Base-by-base conservation (phyloP, 1,140 invertebrate genomes). In the Apis cerana region DNA sequence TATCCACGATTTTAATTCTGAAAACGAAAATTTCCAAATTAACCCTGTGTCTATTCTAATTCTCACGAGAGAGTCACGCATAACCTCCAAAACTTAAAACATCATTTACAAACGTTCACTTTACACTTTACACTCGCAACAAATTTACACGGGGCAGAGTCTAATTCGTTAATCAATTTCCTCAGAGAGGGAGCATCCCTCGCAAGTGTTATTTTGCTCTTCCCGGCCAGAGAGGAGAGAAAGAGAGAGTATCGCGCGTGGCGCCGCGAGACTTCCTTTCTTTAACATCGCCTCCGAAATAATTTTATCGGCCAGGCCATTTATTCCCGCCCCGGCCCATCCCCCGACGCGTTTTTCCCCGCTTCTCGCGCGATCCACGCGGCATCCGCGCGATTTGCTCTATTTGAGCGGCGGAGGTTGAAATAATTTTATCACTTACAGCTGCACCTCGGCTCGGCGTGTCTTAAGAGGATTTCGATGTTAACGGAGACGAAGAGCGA, bases 381-480 rank as follows among this genome's bases (percentile, higher is more conserved):
- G 23, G 23, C 15, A 4, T 0, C 17, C n/a, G 9, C 8, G 23
- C 50, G 83, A 71, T 87, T 88, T 88, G 74, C 75, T 88, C 87
- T 88, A 80, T 87, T 88, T 88, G 69, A 84, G 75, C 76, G 48
- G 75, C 76, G 48, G 84, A 78, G 86, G 79, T 87, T 83, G 87
- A 88, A 89, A 89, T 89, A 89, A 89, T 89, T 89, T 89, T 89
- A 88, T 88, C 88, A 88, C 88, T 88, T 86, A 88, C 86, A 89
- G 88, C 88, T 89, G 88, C 80, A 68, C 23, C 64, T n/a, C 70
- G 33, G n/a, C 19, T 21, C 50, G 52, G 33, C n/a, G 61, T 82
- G 82, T 85, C 83, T 83, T 85, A 85, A 88, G 83, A 88, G 87
- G 72, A 76, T 88, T 88, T 88, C 84, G 87, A 86, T 88, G 88